Percentiles rank a stretch among this genome's conserved stretches.
These are phyloP conservation scores for Enhydra lutris DNA, from an alignment of 2,113 vertebrate species.

Conservation along the genomic window DNA sequence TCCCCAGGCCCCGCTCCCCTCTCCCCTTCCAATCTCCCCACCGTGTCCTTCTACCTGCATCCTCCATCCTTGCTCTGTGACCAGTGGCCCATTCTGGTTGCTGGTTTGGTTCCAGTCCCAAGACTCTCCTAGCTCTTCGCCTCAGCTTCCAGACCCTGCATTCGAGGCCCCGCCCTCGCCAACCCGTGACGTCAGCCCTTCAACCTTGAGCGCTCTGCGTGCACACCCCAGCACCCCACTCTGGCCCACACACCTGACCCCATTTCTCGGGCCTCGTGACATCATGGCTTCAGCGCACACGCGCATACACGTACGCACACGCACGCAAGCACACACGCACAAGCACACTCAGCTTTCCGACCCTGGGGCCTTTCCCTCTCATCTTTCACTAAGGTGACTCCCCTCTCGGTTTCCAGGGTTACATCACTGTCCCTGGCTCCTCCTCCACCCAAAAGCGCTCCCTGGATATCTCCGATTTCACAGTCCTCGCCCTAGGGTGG, in stretches of 20 bases:
- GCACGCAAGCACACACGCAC: background rate
- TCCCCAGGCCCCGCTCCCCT: background rate
- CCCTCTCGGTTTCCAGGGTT: background rate
- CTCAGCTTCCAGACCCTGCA: background rate
- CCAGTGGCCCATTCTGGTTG: background rate
- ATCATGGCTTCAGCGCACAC: background rate
- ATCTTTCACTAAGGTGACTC: background rate
- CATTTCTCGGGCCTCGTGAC: background rate
- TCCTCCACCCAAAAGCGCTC: background rate
- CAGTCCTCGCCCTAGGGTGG: background rate
- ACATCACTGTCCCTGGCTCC: background rate
- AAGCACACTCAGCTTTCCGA: background rate
- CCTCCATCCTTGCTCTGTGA: background rate
- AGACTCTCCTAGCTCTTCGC: background rate
- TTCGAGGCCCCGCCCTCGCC: background rate
- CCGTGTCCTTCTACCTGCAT: conserved; percentile 14
- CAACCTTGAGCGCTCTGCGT: accelerated
- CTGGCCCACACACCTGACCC: background rate
- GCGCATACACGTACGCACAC: background rate
- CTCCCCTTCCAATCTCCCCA: background rate
- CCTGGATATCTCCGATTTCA: background rate
- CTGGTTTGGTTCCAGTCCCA: background rate
- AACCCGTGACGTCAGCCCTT: background rate
- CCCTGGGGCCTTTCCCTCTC: background rate
- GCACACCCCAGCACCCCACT: background rate